Conservation (phyloP, 23 tunicate species). For the Phallusia fumigata region DNA sequence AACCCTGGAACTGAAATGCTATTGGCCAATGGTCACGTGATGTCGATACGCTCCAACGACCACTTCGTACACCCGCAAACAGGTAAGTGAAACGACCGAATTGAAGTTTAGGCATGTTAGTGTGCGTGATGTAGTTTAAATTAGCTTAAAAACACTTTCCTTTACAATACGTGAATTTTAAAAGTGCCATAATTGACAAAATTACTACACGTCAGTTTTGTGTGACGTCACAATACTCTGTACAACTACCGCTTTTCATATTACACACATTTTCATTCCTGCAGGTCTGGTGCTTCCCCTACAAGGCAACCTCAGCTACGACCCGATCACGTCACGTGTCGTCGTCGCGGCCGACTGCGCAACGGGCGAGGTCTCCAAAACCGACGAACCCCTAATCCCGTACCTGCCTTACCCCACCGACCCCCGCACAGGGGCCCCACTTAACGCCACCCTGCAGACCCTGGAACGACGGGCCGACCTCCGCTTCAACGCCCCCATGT, state of each 20-base stretch:
- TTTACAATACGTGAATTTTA: too few species aligned
- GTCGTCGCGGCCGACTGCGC: slow-evolving; percentile 64
- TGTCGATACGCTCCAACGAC: slow-evolving; percentile 55
- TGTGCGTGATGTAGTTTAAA: too few species aligned
- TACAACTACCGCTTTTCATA: neutral
- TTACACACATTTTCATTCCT: neutral
- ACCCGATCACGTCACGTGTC: slow-evolving; percentile 68
- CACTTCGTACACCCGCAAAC: slow-evolving; percentile 87
- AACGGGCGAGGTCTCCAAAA: slow-evolving; percentile 27
- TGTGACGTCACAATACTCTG: too few species aligned
- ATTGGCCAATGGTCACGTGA: slow-evolving; percentile 75
- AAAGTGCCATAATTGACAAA: too few species aligned
- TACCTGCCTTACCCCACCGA: slow-evolving; percentile 80
- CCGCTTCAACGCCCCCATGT: slow-evolving; percentile 64
- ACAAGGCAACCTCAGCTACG: slow-evolving; percentile 86
- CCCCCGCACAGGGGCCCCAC: slow-evolving; percentile 33
- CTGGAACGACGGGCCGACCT: slow-evolving; percentile 64
- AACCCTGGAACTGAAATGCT: slow-evolving; percentile 61
- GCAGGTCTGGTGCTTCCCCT: slow-evolving; percentile 76
- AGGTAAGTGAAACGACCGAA: slow-evolving; percentile 38
- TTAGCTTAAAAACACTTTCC: too few species aligned
- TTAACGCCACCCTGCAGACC: slow-evolving; percentile 26
- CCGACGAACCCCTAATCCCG: slow-evolving; percentile 79
- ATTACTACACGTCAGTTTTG: too few species aligned
- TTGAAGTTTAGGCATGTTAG: too few species aligned